Conservation (phyloP, 2,797 vertebrate species). For the Pteropus rufus region DNA sequence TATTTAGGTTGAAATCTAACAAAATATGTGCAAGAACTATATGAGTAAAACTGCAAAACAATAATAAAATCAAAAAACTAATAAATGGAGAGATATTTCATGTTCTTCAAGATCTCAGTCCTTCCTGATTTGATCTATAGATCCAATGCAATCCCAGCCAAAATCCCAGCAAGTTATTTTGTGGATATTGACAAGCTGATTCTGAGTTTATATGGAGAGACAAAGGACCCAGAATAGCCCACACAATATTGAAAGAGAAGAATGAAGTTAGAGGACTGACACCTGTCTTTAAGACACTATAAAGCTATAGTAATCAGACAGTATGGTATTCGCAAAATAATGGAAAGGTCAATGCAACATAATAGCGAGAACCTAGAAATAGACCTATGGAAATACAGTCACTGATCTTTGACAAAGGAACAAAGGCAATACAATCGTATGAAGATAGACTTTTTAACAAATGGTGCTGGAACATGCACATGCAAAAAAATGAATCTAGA, state of each 20-base stretch:
- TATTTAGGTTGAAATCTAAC: background rate
- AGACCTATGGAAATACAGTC: background rate
- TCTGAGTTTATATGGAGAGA: background rate
- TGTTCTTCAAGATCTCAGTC: background rate
- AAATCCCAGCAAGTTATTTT: background rate
- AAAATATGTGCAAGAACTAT: background rate
- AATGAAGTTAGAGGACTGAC: background rate
- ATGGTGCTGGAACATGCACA: background rate
- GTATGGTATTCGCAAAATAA: background rate
- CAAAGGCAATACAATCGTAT: background rate
- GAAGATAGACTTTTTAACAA: no score
- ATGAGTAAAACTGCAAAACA: background rate
- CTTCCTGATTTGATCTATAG: background rate
- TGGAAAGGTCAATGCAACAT: no score
- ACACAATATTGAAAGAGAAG: background rate
- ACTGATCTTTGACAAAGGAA: background rate
- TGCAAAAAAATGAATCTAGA: no score
- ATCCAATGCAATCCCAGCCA: background rate
- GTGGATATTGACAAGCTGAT: background rate
- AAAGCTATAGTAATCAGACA: background rate
- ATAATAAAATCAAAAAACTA: background rate
- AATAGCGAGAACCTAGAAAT: background rate
- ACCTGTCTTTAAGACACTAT: background rate
- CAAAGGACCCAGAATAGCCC: background rate
- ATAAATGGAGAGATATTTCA: background rate